Conservation (phyloP, 1,140 invertebrate species). For the Paracyclopina nana region DNA sequence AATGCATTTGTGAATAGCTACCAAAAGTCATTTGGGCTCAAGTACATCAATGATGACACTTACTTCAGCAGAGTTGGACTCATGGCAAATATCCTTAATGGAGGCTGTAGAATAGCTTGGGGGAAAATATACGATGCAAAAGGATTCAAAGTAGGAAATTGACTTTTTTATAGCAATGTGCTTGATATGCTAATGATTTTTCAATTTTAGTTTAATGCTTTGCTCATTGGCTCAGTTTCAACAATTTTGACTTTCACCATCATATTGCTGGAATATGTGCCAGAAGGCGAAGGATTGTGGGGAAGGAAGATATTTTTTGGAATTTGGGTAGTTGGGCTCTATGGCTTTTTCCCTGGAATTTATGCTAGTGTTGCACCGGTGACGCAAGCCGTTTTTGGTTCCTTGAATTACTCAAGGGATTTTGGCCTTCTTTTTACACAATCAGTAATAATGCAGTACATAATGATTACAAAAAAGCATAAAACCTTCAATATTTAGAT, state of each 20-base stretch:
- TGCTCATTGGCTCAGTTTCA: background rate
- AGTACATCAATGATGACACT: conserved; percentile 10
- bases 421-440: background rate
- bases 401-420: background rate
- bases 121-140: conserved; percentile 5
- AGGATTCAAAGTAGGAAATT: background rate
- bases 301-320: conserved; percentile 19
- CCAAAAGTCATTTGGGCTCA: background rate
- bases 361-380: background rate
- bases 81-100: conserved; percentile 8
- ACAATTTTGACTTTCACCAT: background rate
- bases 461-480: background rate
- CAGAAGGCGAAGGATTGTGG: background rate
- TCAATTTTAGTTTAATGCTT: background rate
- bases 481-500: background rate
- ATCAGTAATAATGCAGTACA: background rate
- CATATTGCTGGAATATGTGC: background rate
- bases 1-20: background rate
- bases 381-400: background rate
- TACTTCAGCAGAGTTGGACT: conserved; percentile 8
- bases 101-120: conserved; percentile 9
- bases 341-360: conserved; percentile 17
- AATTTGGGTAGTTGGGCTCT: conserved; percentile 18
- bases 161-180: background rate
- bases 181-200: background rate